Evolutionary conservation across 2,797 vertebrate genomes (phyloP).

Genomic region (Arrhamphus sclerolepis): DNA sequence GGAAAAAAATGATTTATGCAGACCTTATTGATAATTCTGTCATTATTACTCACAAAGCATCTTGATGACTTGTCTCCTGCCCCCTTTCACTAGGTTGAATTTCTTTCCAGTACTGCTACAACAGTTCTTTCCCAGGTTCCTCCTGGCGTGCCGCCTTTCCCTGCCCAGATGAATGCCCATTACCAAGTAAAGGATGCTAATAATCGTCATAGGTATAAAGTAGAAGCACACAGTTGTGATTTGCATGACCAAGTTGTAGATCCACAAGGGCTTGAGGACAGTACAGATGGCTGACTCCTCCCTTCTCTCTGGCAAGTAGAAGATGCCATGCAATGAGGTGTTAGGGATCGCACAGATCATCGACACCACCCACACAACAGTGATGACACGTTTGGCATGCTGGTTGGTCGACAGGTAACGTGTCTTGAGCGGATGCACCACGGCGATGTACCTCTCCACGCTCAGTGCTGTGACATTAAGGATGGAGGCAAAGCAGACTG

Average conservation of each 20-base stretch:
- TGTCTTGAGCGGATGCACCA: conserved; percentile 82
- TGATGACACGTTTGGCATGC: conserved; percentile 80
- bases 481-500: conserved; percentile 83
- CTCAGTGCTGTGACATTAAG: conserved; percentile 84
- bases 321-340: conserved; percentile 82
- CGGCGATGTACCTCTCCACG: conserved; percentile 82
- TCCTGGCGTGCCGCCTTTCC: conserved; percentile 56
- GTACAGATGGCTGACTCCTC: conserved; percentile 83
- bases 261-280: conserved; percentile 82
- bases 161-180: conserved; percentile 79
- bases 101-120: conserved; percentile 60
- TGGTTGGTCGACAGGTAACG: conserved; percentile 80
- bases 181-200: conserved; percentile 81
- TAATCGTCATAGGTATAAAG: conserved; percentile 82
- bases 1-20: conserved; percentile 25
- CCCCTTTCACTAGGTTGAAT: conserved; percentile 68
- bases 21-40: background rate
- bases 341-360: conserved; percentile 82
- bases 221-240: conserved; percentile 84
- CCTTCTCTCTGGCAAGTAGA: conserved; percentile 76
- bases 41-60: conserved; percentile 79
- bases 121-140: conserved; percentile 57
- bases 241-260: conserved; percentile 85
- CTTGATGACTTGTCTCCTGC: conserved; percentile 82
- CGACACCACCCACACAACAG: conserved; percentile 72